Conservation (phyloP, 2,113 vertebrate species). For the Platycercus adscitus region DNA sequence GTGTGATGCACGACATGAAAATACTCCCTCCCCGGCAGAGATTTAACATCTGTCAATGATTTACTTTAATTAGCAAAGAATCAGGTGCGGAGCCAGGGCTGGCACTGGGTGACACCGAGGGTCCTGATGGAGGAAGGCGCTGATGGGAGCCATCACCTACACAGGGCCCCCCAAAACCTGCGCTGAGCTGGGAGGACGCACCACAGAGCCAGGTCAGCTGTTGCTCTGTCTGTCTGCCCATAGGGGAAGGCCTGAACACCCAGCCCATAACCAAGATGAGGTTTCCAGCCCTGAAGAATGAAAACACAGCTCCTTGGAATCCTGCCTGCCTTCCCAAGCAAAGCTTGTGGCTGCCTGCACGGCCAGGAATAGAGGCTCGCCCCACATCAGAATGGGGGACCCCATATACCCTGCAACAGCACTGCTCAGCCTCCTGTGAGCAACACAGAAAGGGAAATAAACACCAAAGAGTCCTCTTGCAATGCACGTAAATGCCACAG, state of each 20-base stretch:
- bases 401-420: background rate
- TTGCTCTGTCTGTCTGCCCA: background rate
- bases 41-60: background rate
- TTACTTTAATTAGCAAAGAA: background rate
- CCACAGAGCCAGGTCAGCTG: background rate
- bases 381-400: background rate
- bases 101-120: background rate
- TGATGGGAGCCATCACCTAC: background rate
- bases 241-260: background rate
- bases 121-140: background rate
- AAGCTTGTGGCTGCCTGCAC: background rate
- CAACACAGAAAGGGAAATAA: background rate
- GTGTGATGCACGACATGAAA: fast-evolving
- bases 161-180: background rate
- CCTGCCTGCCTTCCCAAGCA: background rate
- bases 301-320: conserved; percentile 10
- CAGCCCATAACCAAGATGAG: background rate
- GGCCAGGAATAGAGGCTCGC: background rate
- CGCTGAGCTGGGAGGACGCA: background rate
- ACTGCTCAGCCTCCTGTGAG: background rate
- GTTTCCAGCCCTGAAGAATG: conserved; percentile 33
- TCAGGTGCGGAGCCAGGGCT: background rate
- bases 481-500: background rate
- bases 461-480: background rate
- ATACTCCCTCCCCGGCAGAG: background rate